Base-by-base conservation (phyloP, 2,113 vertebrate species). In the Podilymbus podiceps region DNA sequence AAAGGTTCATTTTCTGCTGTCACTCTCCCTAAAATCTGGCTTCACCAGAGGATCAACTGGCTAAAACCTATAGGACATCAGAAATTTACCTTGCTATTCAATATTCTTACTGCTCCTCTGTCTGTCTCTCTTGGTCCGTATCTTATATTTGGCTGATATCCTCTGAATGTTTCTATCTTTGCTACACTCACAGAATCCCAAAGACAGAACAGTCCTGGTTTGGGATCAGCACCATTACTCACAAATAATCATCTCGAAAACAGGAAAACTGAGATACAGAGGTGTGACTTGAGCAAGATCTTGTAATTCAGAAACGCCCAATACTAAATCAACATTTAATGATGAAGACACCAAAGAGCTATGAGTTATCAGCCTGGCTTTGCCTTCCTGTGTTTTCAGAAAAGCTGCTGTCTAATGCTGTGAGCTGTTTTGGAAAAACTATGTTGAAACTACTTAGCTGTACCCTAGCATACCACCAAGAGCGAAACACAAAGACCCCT, bases 81-180 rank as follows among this genome's bases (percentile, higher is more conserved):
- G 58, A 82, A 89, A 77, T 92, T 33, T 75, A 89, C 64, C 8
- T 74, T 74, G 47, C 47, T 75, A 23, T 38, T 71, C 44, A 93
- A 49, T 49, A 87, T 33, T 55, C 33, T 81, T 78, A 78, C 7
- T 81, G 52, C 13, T 86, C 12, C 33, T 93, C 59, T 40, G 15
- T 93, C 59, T 40, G 15, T 52, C 87, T 85, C 71, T 47, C 27
- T 73, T 75, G 33, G 40, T 75, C 1, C 1, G 22, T 0, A 7
- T 64, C 75, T 94, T 56, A 38, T 3, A 58, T 30, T 38, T 64
- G 49, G 44, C 27, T 1, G 9, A 20, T 0, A 0, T 21, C 47
- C 50, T 81, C 76, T 81, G 42, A 74, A 75, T 77, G 81, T 11
- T 77, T 73, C 47, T 0, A 1, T 47, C 38, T 75, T 78, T 68